These are phyloP conservation scores for Euthynnus affinis DNA, from an alignment of 2,797 vertebrate genomes.

Conservation along the genomic window DNA sequence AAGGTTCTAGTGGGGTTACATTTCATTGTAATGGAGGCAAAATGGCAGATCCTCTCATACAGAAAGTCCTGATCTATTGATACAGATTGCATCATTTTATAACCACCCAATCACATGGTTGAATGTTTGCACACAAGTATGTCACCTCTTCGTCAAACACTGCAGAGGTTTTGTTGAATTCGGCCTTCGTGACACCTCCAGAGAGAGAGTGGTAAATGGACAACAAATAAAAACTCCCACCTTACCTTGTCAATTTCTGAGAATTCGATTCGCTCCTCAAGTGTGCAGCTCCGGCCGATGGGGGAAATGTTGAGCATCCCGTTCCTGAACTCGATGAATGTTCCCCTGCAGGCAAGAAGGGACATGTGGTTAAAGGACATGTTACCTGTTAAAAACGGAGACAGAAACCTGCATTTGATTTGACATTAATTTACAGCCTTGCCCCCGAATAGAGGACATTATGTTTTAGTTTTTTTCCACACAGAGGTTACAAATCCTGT, in stretches of 20 bases:
- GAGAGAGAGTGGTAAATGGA: no score
- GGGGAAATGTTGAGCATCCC: slow-evolving; percentile 98
- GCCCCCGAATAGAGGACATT: background rate
- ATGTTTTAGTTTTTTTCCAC: background rate
- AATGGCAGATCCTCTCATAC: background rate
- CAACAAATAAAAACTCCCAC: background rate
- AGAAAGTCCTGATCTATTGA: background rate
- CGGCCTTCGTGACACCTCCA: no score
- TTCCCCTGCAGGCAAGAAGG: slow-evolving; percentile 87
- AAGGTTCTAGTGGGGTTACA: background rate
- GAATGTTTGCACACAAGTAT: background rate
- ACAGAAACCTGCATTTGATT: background rate
- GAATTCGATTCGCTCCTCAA: slow-evolving; percentile 95
- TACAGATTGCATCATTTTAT: background rate
- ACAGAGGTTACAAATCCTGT: background rate
- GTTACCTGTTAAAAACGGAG: background rate
- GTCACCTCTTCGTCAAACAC: background rate
- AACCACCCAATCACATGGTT: background rate
- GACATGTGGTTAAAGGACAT: rapidly evolving
- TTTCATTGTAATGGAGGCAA: background rate
- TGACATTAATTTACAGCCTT: background rate
- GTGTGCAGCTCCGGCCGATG: slow-evolving; percentile 95
- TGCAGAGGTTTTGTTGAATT: background rate
- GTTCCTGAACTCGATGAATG: slow-evolving; percentile 98
- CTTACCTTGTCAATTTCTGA: slow-evolving; percentile 97